Evolutionary conservation across 2,888 invertebrate species (phyloP).

Genomic region (Hoplodrina blanda): DNA sequence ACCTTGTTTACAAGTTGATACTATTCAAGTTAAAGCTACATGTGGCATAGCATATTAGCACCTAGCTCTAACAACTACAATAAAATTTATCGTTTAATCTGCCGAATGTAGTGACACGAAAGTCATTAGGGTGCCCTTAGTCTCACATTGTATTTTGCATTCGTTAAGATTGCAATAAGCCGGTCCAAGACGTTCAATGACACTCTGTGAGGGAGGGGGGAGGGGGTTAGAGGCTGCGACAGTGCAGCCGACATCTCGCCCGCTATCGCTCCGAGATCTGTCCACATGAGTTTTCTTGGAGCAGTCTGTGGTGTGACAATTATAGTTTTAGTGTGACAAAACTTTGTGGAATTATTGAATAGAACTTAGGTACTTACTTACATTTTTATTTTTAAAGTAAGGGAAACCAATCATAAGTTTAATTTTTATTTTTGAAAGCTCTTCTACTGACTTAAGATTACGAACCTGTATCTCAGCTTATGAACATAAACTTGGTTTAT

Average conservation of each 20-base stretch:
- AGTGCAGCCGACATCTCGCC: constrained; percentile 85
- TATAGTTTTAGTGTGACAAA: constrained; percentile 32
- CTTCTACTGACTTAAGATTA: no score
- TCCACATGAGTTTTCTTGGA: constrained; percentile 71
- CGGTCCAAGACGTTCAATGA: constrained; percentile 84
- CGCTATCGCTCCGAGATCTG: constrained; percentile 84
- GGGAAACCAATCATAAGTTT: no score
- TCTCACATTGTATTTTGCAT: constrained; percentile 78
- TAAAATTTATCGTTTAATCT: constrained; percentile 63
- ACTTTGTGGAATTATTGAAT: background rate
- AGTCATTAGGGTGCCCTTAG: constrained; percentile 73
- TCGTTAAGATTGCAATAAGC: constrained; percentile 76
- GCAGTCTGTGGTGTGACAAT: constrained; percentile 65
- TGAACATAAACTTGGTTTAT: no score
- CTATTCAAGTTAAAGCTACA: background rate
- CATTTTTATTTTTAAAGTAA: background rate
- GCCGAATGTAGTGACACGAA: constrained; percentile 64
- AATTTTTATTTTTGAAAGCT: no score
- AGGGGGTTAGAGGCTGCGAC: constrained; percentile 78
- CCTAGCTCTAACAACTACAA: constrained; percentile 27
- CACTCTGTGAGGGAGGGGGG: constrained; percentile 72
- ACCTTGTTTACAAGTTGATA: background rate
- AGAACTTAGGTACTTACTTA: no score
- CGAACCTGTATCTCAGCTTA: no score
- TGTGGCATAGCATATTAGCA: constrained; percentile 5